Evolutionary conservation across 2,797 vertebrate species (phyloP), one percentile per base, ranked within the genome.

Genomic region (Myripristis jacobus): DNA sequence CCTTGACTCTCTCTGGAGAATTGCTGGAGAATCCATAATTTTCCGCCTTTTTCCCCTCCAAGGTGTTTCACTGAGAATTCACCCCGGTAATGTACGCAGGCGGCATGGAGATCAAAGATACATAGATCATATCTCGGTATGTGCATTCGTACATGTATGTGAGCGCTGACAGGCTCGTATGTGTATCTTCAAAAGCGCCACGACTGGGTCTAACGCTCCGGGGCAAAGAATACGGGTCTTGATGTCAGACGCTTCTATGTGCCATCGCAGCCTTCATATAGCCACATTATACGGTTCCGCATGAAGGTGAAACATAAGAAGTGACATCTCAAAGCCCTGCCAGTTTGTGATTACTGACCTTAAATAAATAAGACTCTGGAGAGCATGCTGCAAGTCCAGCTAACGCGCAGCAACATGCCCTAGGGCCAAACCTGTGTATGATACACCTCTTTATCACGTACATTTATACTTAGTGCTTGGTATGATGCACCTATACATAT

Each of bases 21-120:
- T 82, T 81, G 21, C 70, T 8, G 3, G 22, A 70, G 84, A 91
- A 90, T 89, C 87, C 34, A 63, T 87, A 56, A 88, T 88, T 79
- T 89, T 60, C 75, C 76, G 77, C 24, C 31, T 78, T 66, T 85
- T 59, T 76, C 62, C 67, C 66, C 80, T 83, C 66, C 63, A 76
- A 91, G 81, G 81, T 84, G 85, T 76, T 78, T 82, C 70, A 53
- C 68, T 62, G 46, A 66, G 27, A 73, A 66, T 66, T 61, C 46
- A 55, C 53, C 43, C 21, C 0, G 25, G 52, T 91, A 81, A 91
- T 87, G 56, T 80, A 87, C 90, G 77, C 89, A 89, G 75, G 72
- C 55, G 29, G 77, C 52, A 3, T 38, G 2, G 31, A 86, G 80
- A 92, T 92, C 88, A 92, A 90, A 89, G 84, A 88, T 84, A 36